Conservation (phyloP, 2,797 vertebrate species). For the Oophaga sylvatica region DNA sequence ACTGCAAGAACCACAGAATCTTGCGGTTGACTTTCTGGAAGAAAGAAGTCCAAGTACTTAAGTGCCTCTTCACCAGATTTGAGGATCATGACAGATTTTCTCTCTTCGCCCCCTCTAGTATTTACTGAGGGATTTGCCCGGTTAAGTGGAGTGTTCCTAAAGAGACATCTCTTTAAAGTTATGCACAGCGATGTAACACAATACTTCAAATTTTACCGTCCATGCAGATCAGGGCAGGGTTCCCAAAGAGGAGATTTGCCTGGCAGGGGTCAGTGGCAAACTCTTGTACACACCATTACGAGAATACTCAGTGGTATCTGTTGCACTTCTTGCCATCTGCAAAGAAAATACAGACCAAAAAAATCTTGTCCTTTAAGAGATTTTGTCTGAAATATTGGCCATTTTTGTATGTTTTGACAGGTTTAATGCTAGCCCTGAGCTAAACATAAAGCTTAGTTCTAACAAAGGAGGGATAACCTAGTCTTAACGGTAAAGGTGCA, state of each 20-base stretch:
- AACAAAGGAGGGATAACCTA: conserved; percentile 39
- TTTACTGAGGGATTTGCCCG: conserved; percentile 55
- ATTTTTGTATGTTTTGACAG: conserved; percentile 47
- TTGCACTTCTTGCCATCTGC: conserved; percentile 53
- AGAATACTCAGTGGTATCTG: conserved; percentile 41
- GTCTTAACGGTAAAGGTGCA: conserved; percentile 23
- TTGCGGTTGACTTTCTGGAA: conserved; percentile 35
- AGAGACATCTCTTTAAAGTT: conserved; percentile 57
- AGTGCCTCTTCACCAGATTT: conserved; percentile 58
- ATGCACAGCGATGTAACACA: conserved; percentile 46
- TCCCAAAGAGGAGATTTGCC: conserved; percentile 40
- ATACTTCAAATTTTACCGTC: conserved; percentile 54
- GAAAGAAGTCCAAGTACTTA: conserved; percentile 50
- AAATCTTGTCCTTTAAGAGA: conserved; percentile 35
- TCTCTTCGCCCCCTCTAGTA: conserved; percentile 26
- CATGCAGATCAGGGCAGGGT: conserved; percentile 41
- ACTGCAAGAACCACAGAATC: conserved; percentile 15
- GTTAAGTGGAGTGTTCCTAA: conserved; percentile 58
- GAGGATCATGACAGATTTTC: conserved; percentile 53
- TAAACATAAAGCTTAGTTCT: conserved; percentile 37
- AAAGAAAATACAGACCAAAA: conserved; percentile 58
- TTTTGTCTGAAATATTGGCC: conserved; percentile 55
- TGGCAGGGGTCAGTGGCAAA: conserved; percentile 55
- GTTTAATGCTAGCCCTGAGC: conserved; percentile 32
- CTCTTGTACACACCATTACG: conserved; percentile 52